These are phyloP conservation scores for Toxotes chatareus DNA, from an alignment of 2,113 vertebrate genomes.

Conservation along the genomic window DNA sequence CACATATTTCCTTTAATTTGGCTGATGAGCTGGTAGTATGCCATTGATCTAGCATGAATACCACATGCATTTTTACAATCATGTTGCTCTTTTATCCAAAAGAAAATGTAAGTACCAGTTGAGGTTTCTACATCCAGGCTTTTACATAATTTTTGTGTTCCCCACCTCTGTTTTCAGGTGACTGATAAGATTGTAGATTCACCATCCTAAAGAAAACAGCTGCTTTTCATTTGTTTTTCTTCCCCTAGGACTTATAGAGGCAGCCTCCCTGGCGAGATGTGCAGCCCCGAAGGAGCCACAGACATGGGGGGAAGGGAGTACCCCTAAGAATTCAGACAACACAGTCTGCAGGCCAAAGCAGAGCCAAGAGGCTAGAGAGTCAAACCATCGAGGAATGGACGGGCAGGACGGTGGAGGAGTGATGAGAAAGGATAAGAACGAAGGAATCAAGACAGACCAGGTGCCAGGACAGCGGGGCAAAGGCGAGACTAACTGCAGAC, in stretches of 20 bases:
- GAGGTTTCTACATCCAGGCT: background rate
- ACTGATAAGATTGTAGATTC: constrained; percentile 6
- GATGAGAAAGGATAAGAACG: constrained; percentile 5
- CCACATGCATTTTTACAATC: background rate
- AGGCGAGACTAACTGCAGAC: constrained; percentile 20
- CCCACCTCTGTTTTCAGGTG: background rate
- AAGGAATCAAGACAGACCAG: constrained; percentile 5
- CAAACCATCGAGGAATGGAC: background rate
- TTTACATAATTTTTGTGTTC: background rate
- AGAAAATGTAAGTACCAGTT: background rate
- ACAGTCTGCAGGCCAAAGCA: constrained; percentile 15
- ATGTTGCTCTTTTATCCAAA: background rate
- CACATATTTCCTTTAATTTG: background rate
- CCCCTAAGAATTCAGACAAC: constrained; percentile 27
- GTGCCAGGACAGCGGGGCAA: constrained; percentile 8
- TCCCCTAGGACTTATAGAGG: constrained; percentile 46
- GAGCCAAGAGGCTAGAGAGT: constrained; percentile 11
- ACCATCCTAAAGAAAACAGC: constrained; percentile 13
- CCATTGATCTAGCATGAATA: background rate
- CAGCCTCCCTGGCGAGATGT: constrained; percentile 21
- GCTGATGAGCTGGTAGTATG: background rate
- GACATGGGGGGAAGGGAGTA: constrained; percentile 14
- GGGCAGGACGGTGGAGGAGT: constrained; percentile 3
- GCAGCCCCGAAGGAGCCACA: constrained; percentile 36
- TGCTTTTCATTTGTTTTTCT: constrained; percentile 43